Evolutionary conservation across 1,140 invertebrate species (phyloP), one percentile per base, ranked within the genome.

Genomic region (Drosophila nannoptera): DNA sequence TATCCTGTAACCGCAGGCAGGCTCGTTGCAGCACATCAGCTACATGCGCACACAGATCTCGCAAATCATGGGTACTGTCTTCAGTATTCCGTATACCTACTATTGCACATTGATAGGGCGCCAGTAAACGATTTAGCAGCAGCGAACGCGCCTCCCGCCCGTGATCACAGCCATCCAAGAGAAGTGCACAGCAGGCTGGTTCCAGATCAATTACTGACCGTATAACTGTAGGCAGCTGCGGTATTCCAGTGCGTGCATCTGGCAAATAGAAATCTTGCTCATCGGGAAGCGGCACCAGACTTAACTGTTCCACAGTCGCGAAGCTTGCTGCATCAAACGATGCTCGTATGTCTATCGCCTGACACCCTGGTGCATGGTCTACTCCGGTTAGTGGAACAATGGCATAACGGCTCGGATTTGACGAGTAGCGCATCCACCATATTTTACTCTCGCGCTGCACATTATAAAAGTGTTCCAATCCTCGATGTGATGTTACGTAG

Each of bases 381-480:
- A 87, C 66, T 29, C 87, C 87, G 45, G 87, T 80, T 62, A 89
- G 89, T 11, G 92, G 64, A 2, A 75, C 69, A 29, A 93, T 81
- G 55, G 78, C 78, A 88, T 93, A 93, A 45, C 93, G 88, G 66
- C 93, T 93, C 35, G 93, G 93, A 77, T 92, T 92, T n/a, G 92
- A 91, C 55, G 93, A 93, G 87, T 93, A 92, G 91, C 94, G 89
- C 74, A 91, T 93, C 95, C 95, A 96, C 95, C 95, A 96, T 65
- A 94, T 92, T 87, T 94, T 94, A 61, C 94, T 91, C 78, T 94
- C 92, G 69, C 93, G 91, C 77, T 95, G 94, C 89, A 93, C 93
- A 55, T 93, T 92, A 76, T 86, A 88, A 11, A 88, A 89, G 33
- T 78, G 77, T n/a, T 84, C 87, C 5, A 81, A 31, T 0, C 73